Conservation (phyloP, 2,888 invertebrate genomes). For the Monochamus alternatus region DNA sequence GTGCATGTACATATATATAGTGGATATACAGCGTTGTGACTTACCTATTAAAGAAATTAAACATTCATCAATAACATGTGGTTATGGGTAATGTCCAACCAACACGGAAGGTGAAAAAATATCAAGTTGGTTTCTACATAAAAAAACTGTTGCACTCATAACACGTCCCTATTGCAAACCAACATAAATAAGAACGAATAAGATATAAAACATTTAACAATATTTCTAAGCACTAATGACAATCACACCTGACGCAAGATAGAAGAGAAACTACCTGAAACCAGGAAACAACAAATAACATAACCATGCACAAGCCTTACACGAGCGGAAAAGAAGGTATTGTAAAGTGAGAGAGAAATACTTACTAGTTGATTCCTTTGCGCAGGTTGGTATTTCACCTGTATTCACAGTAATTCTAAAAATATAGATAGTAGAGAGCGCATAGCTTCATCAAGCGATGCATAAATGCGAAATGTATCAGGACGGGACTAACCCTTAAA, state of each 20-base stretch:
- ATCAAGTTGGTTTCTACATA: background rate
- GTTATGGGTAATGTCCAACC: background rate
- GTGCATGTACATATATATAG: background rate
- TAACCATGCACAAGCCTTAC: constrained; percentile 13
- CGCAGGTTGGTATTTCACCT: constrained; percentile 49
- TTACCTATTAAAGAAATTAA: background rate
- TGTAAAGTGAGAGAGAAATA: constrained; percentile 37
- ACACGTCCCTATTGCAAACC: constrained; percentile 1
- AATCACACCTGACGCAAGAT: constrained; percentile 47
- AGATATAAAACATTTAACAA: constrained; percentile 9
- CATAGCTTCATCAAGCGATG: background rate
- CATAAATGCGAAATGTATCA: background rate
- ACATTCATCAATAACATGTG: background rate
- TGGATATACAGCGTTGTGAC: background rate
- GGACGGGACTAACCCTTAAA: no score
- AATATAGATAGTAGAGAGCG: constrained; percentile 1
- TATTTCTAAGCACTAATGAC: constrained; percentile 38
- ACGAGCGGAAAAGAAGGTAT: constrained; percentile 21
- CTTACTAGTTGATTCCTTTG: constrained; percentile 40
- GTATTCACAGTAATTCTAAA: constrained; percentile 37
- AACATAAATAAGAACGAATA: background rate
- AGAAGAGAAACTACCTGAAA: constrained; percentile 46
- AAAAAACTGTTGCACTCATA: background rate
- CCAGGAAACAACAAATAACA: constrained; percentile 19
- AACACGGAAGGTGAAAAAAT: background rate